Base-by-base conservation (phyloP, 1,140 invertebrate species). In the Aphelinus atriplicis region DNA sequence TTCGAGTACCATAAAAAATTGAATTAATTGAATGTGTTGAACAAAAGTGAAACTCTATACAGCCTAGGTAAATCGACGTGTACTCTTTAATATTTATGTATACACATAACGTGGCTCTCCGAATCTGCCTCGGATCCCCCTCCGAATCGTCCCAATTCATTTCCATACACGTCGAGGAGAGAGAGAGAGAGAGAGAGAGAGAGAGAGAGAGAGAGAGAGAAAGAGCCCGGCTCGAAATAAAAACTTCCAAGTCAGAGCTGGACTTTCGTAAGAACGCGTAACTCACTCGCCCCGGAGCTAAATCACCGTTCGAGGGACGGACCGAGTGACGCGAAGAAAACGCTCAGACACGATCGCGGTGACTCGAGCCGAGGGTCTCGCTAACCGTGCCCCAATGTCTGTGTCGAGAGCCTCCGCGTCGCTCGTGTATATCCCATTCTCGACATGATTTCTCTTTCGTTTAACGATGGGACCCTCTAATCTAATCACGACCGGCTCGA, bases 211-310 rank as follows among this genome's bases (percentile, higher is more conserved):
- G 26, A 26, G 26, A 26, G 26, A 26, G 26, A 26, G 26, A 26
- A 0, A 26, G 26, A 26, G 26, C 26, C 26, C 26, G 26, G 26
- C 26, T 26, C 26, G 26, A 69, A 75, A 63, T 63, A 75, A 69
- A 75, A 70, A 65, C 71, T 64, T 60, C 10, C 45, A 60, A 64
- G 42, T 63, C 48, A 56, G 43, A 42, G 50, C 58, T 3, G 57
- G 53, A 62, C 51, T 70, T 75, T 75, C 67, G 61, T 43, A 65
- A 71, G 66, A 58, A 55, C 67, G 62, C 73, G 73, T 75, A 75
- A 75, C 73, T 75, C 73, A 75, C 67, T 75, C 53, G 73, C 57
- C 71, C 53, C 55, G 60, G 67, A 70, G 42, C 47, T 75, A 75
- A 75, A 75, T 75, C 67, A 75, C 45, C 42, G 10, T 53, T 63